A percentile compares a stretch with the other conserved stretches of the same genome.
Evolutionary conservation across 2,797 vertebrate species (phyloP).

Genomic region (Enteromius unitaeniatus): DNA sequence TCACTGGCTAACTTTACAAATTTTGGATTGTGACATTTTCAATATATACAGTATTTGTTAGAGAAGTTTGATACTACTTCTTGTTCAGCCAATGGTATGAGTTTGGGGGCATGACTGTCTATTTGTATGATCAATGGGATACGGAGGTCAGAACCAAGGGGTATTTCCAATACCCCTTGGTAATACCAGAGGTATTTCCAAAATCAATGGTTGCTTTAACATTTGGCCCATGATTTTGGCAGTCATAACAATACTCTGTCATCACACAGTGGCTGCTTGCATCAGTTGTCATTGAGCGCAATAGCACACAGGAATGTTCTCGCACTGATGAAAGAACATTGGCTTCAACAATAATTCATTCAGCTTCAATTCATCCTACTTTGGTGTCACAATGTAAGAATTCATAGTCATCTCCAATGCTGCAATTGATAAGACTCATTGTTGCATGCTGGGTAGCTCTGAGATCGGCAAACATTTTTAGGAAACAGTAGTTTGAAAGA

Average conservation of each 20-base stretch:
- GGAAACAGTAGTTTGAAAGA: background rate
- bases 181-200: background rate
- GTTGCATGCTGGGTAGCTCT: background rate
- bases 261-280: slow-evolving; percentile 4
- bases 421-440: background rate
- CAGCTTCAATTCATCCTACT: slow-evolving; percentile 3
- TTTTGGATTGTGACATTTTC: background rate
- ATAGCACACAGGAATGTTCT: background rate
- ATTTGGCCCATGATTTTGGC: slow-evolving; percentile 25
- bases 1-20: background rate
- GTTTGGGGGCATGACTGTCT: background rate
- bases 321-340: background rate
- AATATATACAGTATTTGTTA: background rate
- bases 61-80: background rate
- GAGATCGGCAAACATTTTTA: background rate
- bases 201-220: background rate
- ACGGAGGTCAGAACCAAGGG: background rate
- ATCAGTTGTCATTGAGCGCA: background rate
- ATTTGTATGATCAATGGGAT: background rate
- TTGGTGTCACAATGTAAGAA: background rate
- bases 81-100: background rate
- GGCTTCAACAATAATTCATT: slow-evolving; percentile 15
- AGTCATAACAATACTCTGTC: background rate
- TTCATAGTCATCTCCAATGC: background rate
- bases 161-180: too few species aligned